phyloP scores from a whole-genome alignment of 2,888 invertebrate genomes.

The Pediacus dermestoides region DNA sequence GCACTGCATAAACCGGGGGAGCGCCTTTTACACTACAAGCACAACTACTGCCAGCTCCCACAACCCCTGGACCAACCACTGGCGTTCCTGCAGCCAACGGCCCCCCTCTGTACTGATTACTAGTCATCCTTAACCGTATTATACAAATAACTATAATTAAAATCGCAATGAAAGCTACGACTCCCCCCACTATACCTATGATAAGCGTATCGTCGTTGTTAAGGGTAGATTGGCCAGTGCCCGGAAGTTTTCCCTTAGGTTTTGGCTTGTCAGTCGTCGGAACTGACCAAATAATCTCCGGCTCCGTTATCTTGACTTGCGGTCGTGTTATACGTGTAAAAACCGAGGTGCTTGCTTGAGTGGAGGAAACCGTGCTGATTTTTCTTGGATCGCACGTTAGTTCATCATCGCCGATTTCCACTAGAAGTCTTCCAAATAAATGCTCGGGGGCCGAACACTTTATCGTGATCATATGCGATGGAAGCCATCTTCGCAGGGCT shows the following conservation, averaged over 20 bases:
- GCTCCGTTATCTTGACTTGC: constrained; percentile 66
- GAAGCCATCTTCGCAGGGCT: constrained; percentile 76
- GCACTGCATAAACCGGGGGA: constrained; percentile 50
- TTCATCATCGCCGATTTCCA: constrained; percentile 76
- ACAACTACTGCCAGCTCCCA: constrained; percentile 55
- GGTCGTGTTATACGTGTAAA: constrained; percentile 49
- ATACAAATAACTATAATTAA: constrained; percentile 87
- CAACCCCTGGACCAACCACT: constrained; percentile 37
- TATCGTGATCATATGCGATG: constrained; percentile 58
- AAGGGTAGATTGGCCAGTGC: constrained; percentile 57
- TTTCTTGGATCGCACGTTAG: constrained; percentile 71
- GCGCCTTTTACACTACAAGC: constrained; percentile 52
- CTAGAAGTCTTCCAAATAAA: constrained; percentile 64
- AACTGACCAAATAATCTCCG: constrained; percentile 87
- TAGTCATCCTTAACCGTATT: constrained; percentile 58
- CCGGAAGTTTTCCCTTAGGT: constrained; percentile 58
- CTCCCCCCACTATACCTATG: constrained; percentile 91
- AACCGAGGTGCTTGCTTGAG: constrained; percentile 35
- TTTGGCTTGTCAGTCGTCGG: constrained; percentile 62
- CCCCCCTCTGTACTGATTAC: constrained; percentile 70
- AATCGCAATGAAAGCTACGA: constrained; percentile 86
- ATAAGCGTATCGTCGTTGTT: constrained; percentile 89
- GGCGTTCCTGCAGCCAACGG: constrained; percentile 59
- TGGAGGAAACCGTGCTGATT: constrained; percentile 51
- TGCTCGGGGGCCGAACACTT: constrained; percentile 67